Conservation (phyloP, 2,113 vertebrate species). For the Tupaia tana region DNA sequence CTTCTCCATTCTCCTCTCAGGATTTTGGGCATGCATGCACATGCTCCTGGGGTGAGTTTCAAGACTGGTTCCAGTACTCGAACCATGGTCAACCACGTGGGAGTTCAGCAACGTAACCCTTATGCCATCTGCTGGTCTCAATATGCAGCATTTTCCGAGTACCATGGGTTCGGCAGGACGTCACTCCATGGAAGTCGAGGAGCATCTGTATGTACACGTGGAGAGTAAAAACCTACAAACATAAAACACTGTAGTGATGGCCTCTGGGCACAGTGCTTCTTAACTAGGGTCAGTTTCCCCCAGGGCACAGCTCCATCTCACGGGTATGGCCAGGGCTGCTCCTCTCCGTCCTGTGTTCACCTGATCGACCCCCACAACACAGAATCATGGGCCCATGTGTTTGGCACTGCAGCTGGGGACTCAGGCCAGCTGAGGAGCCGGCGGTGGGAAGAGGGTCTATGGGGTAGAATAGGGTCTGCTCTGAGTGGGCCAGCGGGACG, state of each 20-base stretch:
- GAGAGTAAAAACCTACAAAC: not conserved
- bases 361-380: fast-evolving
- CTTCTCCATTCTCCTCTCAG: no score
- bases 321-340: not conserved
- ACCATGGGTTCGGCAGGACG: no score
- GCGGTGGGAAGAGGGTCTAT: fast-evolving
- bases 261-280: not conserved
- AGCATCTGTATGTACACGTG: no score
- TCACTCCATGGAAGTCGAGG: no score
- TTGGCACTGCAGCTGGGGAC: fast-evolving
- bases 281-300: not conserved
- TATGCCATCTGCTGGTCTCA: no score
- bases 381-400: fast-evolving
- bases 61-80: no score
- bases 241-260: not conserved
- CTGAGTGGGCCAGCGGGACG: not conserved
- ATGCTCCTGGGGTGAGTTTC: no score
- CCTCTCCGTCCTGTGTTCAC: not conserved
- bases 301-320: not conserved
- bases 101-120: no score
- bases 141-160: no score
- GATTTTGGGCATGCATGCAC: no score
- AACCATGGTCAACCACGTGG: no score
- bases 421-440: not conserved
- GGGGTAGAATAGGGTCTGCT: fast-evolving